These are phyloP conservation scores for Pyxicephalus adspersus DNA, from an alignment of 2,113 vertebrate species.

Conservation along the genomic window DNA sequence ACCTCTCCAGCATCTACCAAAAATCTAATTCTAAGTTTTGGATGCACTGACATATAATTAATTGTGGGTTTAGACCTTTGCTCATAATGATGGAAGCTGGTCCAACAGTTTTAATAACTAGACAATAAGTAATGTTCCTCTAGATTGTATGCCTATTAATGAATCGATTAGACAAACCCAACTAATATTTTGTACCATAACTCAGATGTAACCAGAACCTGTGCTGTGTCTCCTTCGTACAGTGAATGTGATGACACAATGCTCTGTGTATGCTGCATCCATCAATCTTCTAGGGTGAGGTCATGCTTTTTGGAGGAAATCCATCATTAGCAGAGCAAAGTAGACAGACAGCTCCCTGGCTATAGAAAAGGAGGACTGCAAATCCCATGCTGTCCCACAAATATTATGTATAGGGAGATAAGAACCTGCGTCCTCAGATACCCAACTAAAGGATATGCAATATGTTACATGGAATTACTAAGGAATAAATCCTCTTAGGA, in stretches of 20 bases:
- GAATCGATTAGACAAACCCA: not conserved
- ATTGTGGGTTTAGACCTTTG: too few species aligned
- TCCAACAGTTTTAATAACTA: too few species aligned
- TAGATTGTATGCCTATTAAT: too few species aligned
- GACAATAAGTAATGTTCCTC: too few species aligned
- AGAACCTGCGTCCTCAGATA: not conserved
- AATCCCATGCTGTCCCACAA: not conserved
- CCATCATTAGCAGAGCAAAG: slow-evolving; percentile 15
- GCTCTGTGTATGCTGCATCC: not conserved
- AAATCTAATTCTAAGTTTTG: too few species aligned
- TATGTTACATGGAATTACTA: slow-evolving; percentile 6
- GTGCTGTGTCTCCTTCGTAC: not conserved
- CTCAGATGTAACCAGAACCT: not conserved
- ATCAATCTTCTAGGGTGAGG: slow-evolving; percentile 14
- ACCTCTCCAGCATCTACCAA: too few species aligned
- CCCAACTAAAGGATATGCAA: not conserved
- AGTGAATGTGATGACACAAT: slow-evolving; percentile 27
- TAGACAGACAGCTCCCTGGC: slow-evolving; percentile 16
- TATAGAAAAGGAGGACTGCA: not conserved
- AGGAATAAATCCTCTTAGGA: slow-evolving; percentile 13
- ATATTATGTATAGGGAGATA: not conserved
- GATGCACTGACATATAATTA: too few species aligned
- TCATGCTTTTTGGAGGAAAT: slow-evolving; percentile 25
- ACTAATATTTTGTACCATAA: not conserved
- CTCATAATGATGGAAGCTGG: too few species aligned